These are phyloP conservation scores for Aulostomus chinensis DNA, from an alignment of 2,797 vertebrate genomes.

Conservation along the genomic window DNA sequence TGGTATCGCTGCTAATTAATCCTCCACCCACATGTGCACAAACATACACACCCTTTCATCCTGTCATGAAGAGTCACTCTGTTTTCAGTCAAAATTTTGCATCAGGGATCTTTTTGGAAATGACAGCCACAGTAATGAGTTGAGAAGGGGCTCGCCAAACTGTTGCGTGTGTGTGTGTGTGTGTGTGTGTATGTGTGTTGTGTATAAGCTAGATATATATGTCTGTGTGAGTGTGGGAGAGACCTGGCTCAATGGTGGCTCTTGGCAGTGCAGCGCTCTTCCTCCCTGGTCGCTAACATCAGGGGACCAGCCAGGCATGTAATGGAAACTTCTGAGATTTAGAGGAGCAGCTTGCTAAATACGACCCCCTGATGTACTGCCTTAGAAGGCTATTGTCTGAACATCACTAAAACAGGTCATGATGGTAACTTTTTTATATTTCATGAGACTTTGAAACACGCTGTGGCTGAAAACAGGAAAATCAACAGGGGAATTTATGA, in stretches of 20 bases:
- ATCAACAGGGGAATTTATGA: slow-evolving; percentile 22
- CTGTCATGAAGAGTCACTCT: slow-evolving; percentile 34
- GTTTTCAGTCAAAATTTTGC: slow-evolving; percentile 48
- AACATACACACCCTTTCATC: slow-evolving; percentile 32
- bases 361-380: slow-evolving; percentile 50
- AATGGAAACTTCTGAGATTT: slow-evolving; percentile 77
- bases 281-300: slow-evolving; percentile 64
- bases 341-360: slow-evolving; percentile 68
- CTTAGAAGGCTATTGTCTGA: slow-evolving; percentile 48
- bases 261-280: slow-evolving; percentile 55
- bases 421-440: slow-evolving; percentile 42
- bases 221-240: slow-evolving; percentile 33
- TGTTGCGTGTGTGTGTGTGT: slow-evolving; percentile 22
- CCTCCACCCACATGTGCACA: slow-evolving; percentile 43
- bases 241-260: slow-evolving; percentile 58
- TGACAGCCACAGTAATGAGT: slow-evolving; percentile 61
- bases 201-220: no score
- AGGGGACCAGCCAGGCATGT: slow-evolving; percentile 69
- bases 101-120: slow-evolving; percentile 61
- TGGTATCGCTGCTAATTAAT: slow-evolving; percentile 68
- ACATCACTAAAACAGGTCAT: slow-evolving; percentile 39
- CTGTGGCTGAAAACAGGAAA: slow-evolving; percentile 20
- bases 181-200: slow-evolving; percentile 22
- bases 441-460: slow-evolving; percentile 38
- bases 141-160: slow-evolving; percentile 36